Base-by-base conservation (phyloP, 2,113 vertebrate genomes). In the Puma concolor region DNA sequence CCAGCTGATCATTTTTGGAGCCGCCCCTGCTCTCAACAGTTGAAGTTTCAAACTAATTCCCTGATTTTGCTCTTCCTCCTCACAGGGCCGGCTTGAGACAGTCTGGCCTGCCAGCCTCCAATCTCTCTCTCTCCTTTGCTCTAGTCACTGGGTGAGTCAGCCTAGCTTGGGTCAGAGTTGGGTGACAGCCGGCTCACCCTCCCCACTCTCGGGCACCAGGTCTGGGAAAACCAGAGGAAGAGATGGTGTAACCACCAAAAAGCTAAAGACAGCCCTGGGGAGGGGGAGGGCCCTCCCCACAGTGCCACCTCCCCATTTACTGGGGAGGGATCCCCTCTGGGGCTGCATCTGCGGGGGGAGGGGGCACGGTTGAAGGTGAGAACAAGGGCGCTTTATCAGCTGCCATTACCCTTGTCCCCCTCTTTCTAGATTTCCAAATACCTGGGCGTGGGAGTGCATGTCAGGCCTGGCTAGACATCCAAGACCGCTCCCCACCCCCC, bases 31-130 rank as follows among this genome's bases (percentile, higher is more conserved):
- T 89, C 94, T 88, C 95, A 95, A 83, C 95, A 96, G 97, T 97
- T 98, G 94, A 97, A 98, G 79, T 92, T 96, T 85, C 96, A 96
- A 98, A 89, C 97, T 97, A 89, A 95, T 98, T 97, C 93, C 94
- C 96, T n/a, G 16, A 94, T 98, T 92, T 89, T 60, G 52, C 95
- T 98, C 82, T 95, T 92, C 54, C 57, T 64, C 97, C 63, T 97
- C 93, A 41, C 96, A 63, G 66, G n/a, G 3, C 88, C 0, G 50
- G 0, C 83, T 3, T 52, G 76, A 95, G 67, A 72, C 80, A 97
- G 95, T 88, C 90, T 17, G 27, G 94, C 74, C 94, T 60, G 95
- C 89, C 29, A 17, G 88, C 85, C n/a, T 69, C 64, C 54, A 88
- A 71, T 74, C 52, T 79, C 88, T 85, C 88, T 84, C 67, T 86